Evolutionary conservation across 2,113 vertebrate genomes (phyloP).

Genomic region (Eira barbara): DNA sequence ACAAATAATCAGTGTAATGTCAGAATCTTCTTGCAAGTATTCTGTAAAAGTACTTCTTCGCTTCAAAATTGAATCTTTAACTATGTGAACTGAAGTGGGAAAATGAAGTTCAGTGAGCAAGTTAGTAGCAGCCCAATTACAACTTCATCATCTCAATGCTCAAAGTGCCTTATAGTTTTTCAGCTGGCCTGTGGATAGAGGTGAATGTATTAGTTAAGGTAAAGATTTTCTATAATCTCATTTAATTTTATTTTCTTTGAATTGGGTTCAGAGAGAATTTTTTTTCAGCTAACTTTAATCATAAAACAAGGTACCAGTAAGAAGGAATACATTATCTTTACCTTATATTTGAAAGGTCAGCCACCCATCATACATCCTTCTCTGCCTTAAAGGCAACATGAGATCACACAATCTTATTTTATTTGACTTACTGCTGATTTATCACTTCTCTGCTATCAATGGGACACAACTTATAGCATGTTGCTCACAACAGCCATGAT

Average conservation of each 20-base stretch:
- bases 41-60: background rate
- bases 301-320: background rate
- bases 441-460: background rate
- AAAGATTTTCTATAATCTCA: constrained; percentile 11
- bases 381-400: background rate
- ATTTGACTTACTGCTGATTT: background rate
- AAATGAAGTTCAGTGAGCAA: accelerated
- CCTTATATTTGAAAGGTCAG: background rate
- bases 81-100: background rate
- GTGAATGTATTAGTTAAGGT: background rate
- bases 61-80: background rate
- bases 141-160: constrained; percentile 1
- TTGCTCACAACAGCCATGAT: background rate
- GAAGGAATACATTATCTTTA: background rate
- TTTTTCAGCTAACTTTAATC: constrained; percentile 48
- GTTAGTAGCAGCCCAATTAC: background rate
- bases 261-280: constrained; percentile 33
- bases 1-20: background rate
- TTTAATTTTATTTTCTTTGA: constrained; percentile 22
- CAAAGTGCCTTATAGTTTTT: constrained; percentile 35
- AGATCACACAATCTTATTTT: background rate
- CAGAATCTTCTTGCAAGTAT: background rate
- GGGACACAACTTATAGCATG: accelerated
- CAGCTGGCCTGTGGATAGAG: background rate
- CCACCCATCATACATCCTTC: background rate